Conservation (phyloP, 2,797 vertebrate genomes). For the Cichlasoma orientale region DNA sequence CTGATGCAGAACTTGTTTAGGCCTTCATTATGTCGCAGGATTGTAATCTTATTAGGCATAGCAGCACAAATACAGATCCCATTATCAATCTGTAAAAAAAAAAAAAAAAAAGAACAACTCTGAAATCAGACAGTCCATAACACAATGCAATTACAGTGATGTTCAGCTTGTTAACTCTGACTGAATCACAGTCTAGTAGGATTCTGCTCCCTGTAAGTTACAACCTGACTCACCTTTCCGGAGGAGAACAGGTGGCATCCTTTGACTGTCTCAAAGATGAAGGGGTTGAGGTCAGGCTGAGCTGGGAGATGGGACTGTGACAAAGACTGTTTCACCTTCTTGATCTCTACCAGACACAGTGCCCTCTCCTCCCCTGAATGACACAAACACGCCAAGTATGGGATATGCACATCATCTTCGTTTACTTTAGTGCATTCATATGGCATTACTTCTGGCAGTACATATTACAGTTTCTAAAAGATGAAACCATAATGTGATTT, state of each 20-base stretch:
- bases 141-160: conserved; percentile 1
- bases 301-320: conserved; percentile 96
- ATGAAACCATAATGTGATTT: neutral
- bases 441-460: neutral
- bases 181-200: conserved; percentile 5
- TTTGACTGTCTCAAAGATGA: conserved; percentile 94
- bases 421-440: neutral
- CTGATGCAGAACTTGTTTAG: conserved; percentile 98
- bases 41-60: conserved; percentile 95
- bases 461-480: neutral
- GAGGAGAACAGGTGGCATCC: conserved; percentile 97
- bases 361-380: conserved; percentile 86
- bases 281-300: conserved; percentile 91
- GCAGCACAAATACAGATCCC: conserved; percentile 95
- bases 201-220: conserved; percentile 11
- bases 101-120: conserved; percentile 35
- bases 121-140: conserved; percentile 18
- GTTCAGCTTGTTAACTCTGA: conserved; percentile 43
- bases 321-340: conserved; percentile 97
- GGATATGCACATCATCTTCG: neutral
- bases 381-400: conserved; percentile 16
- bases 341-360: conserved; percentile 94
- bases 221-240: conserved; percentile 85
- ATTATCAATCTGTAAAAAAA: conserved; percentile 88
- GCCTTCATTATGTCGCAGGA: conserved; percentile 93